Percentiles rank a stretch among this genome's conserved stretches.
These are phyloP conservation scores for Achroia grisella DNA, from an alignment of 1,140 invertebrate species.

Conservation along the genomic window DNA sequence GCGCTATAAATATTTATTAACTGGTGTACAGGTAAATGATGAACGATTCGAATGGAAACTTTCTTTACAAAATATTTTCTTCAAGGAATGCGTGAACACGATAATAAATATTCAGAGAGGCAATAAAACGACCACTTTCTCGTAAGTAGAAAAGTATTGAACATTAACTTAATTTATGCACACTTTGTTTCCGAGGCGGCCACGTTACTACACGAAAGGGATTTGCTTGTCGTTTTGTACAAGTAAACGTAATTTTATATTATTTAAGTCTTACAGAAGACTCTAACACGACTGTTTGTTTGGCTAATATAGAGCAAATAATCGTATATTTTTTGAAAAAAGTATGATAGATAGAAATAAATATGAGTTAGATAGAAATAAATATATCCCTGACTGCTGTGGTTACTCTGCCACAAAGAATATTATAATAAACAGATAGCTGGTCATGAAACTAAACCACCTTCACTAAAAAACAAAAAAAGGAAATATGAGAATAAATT, in stretches of 20 bases:
- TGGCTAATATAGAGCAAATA: no score
- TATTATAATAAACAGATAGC: no score
- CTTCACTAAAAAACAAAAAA: no score
- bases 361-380: no score
- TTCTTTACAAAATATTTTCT: not conserved
- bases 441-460: no score
- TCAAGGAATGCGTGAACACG: slow-evolving; percentile 29
- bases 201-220: slow-evolving; percentile 30
- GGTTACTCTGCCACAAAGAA: no score
- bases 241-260: slow-evolving; percentile 41
- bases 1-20: slow-evolving; percentile 5
- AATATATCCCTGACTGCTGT: no score
- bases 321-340: no score
- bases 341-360: no score
- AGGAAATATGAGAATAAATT: no score
- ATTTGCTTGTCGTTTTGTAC: slow-evolving; percentile 33
- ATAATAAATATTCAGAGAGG: slow-evolving; percentile 54
- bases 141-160: slow-evolving; percentile 66
- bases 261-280: slow-evolving; percentile 12
- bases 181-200: slow-evolving; percentile 47
- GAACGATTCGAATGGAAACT: not conserved
- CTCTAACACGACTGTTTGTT: not conserved
- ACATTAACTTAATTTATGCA: slow-evolving; percentile 69
- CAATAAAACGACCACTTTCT: slow-evolving; percentile 60
- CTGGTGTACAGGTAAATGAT: not conserved